Conservation (phyloP, 1,140 invertebrate species). For the Aradophagus sp. region DNA sequence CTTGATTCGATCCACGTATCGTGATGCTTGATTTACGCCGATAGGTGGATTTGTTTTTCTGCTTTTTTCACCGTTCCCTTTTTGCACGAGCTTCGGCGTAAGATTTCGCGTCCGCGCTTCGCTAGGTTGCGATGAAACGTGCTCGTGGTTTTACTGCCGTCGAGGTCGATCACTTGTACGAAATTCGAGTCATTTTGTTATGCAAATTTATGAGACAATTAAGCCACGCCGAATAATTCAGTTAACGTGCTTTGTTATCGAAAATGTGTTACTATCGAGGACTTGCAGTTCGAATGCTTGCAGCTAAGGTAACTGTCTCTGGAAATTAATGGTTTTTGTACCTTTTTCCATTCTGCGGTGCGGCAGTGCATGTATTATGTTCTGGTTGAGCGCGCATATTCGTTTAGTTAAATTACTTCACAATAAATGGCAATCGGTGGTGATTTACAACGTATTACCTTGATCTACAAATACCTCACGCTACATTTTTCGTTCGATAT, state of each 20-base stretch:
- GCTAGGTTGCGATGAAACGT: no score
- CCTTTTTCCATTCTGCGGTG: constrained; percentile 7
- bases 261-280: no score
- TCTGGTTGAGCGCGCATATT: constrained; percentile 36
- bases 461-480: constrained; percentile 37
- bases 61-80: background rate
- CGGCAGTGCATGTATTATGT: constrained; percentile 19
- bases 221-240: no score
- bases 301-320: constrained; percentile 3
- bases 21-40: background rate
- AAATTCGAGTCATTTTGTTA: no score
- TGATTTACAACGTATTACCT: constrained; percentile 43
- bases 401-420: constrained; percentile 51
- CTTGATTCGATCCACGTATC: constrained; percentile 9
- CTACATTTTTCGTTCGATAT: constrained; percentile 17
- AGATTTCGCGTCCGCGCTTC: no score
- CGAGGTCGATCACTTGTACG: no score
- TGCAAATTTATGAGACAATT: no score
- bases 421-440: constrained; percentile 40
- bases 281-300: background rate
- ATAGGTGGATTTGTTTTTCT: constrained; percentile 1
- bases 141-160: no score
- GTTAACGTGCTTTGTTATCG: no score
- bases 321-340: constrained; percentile 20
- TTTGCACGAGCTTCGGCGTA: no score